Evolutionary conservation across 1,140 invertebrate species (phyloP), one percentile per base, ranked within the genome.

Genomic region (Lasaia peninsularis): DNA sequence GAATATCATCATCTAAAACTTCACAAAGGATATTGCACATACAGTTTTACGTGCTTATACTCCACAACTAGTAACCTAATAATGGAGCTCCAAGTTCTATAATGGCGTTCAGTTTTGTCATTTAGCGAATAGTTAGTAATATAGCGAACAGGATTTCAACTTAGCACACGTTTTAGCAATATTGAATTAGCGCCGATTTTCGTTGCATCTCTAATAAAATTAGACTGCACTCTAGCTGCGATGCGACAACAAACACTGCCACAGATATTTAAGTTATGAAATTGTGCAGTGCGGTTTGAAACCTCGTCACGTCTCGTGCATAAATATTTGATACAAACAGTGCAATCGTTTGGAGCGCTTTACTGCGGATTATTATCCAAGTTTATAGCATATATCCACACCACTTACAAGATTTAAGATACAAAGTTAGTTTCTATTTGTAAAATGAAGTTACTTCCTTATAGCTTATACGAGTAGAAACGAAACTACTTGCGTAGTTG

Each of bases 141-240:
- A 44, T 44, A 20, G 18, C 40, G 16, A 21, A 9, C 9, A 44
- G 40, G 11, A 44, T 20, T 9, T 10, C 18, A 18, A 44, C 40
- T 44, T 21, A 44, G 18, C 40, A 21, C 40, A 44, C 40, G 40
- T 44, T 44, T 20, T 44, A 44, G 18, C 40, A 5, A 20, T 44
- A 44, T 44, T 44, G 40, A 44, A 44, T 44, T 20, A 44, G 40
- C 40, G 18, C 16, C 40, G 40, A 44, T 44, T 44, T 44, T 44
- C 40, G 18, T 44, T 10, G 40, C 8, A 40, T 40, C 40, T 44
- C 40, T 44, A 20, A 44, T 44, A 44, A 44, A 44, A 44, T 44
- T 44, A 44, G 18, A 44, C 18, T 44, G 40, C 18, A 44, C 40
- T 44, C 40, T 28, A n/a, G 24, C 24, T 6, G 12, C 40, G 40